Conservation (phyloP, 2,888 invertebrate genomes). For the Myopa testacea region DNA sequence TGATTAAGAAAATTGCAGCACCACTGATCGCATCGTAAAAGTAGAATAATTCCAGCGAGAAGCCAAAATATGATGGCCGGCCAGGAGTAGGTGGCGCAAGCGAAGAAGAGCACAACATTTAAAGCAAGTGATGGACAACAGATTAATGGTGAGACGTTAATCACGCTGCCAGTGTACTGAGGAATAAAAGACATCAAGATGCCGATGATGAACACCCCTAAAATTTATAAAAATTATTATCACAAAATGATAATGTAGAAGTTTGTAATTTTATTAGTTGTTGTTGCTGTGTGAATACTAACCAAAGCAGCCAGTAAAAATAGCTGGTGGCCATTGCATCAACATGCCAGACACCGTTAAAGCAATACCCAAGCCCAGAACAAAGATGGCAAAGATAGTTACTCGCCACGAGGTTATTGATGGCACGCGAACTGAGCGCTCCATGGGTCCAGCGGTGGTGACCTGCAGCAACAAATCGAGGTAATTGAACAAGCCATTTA, state of each 20-base stretch:
- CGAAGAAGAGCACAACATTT: conserved; percentile 59
- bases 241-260: not conserved
- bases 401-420: conserved; percentile 66
- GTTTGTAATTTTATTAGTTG: not conserved
- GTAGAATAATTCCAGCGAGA: conserved; percentile 59
- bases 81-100: conserved; percentile 66
- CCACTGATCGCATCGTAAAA: conserved; percentile 65
- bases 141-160: conserved; percentile 63
- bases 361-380: conserved; percentile 60
- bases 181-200: conserved; percentile 67
- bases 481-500: not conserved
- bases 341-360: conserved; percentile 59
- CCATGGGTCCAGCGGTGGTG: conserved; percentile 67
- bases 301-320: conserved; percentile 61
- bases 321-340: conserved; percentile 60
- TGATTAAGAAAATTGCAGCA: conserved; percentile 67
- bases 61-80: conserved; percentile 66
- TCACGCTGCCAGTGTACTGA: conserved; percentile 63
- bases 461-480: conserved; percentile 53
- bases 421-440: conserved; percentile 65
- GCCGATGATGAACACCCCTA: conserved; percentile 62
- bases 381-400: conserved; percentile 62
- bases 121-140: conserved; percentile 60
- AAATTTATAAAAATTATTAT: not conserved
- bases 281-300: conserved; percentile 19